Evolutionary conservation across 2,888 invertebrate genomes (phyloP), one percentile per base, ranked within the genome.

Genomic region (Eilema depressum): DNA sequence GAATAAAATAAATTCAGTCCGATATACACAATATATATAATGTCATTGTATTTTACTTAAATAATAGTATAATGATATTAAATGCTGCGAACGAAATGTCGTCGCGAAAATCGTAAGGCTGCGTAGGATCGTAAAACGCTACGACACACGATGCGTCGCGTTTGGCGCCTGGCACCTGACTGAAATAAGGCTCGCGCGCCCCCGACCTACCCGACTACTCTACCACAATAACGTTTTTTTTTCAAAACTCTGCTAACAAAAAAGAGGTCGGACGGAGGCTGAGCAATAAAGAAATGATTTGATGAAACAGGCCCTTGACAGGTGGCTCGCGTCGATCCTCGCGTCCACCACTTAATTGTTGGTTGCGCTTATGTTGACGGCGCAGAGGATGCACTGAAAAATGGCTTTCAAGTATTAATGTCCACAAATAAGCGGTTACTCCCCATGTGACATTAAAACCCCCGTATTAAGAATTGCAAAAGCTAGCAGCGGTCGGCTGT

Each of bases 221-320:
- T 85, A 88, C 89, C 87, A 91, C 90, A 86, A 88, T 88, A 92
- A 92, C 91, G 91, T 89, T 89, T 79, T 92, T 92, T 91, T 92
- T 94, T 93, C 89, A 90, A 93, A 93, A 92, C 90, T 88, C 88
- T 86, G 87, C 85, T 83, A 81, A 91, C 88, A 94, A 94, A 94
- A 93, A 92, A 89, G 90, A 91, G 90, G 90, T 92, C 88, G 87
- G 83, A 85, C 85, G 88, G 93, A 94, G 93, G 90, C 93, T 94
- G 94, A 89, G 89, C 89, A 88, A 90, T 93, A 92, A 93, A 93
- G 93, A 93, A 93, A 95, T 94, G 94, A 95, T 95, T 95, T 95
- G 94, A 94, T 93, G 92, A 93, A 94, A 93, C 92, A 88, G 87
- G 90, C 88, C 88, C 90, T 91, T 92, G 95, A 94, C 94, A 95